Evolutionary conservation across 2,113 vertebrate genomes (phyloP), one percentile per base, ranked within the genome.

Genomic region (Caloenas nicobarica): DNA sequence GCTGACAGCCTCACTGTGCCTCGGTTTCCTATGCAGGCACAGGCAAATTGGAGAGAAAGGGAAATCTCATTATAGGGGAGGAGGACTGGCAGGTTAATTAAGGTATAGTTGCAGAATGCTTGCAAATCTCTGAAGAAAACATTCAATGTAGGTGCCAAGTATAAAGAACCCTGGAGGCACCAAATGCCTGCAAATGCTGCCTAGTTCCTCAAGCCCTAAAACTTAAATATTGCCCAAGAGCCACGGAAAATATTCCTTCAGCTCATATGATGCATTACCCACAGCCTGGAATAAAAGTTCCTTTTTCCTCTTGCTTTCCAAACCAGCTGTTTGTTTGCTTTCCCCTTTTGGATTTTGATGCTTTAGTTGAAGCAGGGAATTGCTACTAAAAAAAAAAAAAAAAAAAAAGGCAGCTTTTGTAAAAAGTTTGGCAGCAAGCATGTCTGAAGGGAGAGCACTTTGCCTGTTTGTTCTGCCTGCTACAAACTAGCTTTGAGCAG

Each of bases 261-360:
- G 78, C 56, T 96, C 62, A 26, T 72, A 19, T 68, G 74, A 73
- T 88, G 72, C 80, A 70, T 90, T 91, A 80, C 58, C 76, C 57
- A 58, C 65, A 79, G 80, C 73, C 81, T 38, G 83, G 92, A 95
- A 92, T 92, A 93, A 89, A 95, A 76, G 24, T 87, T 72, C 50
- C 46, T 64, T 90, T 90, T 78, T 36, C 22, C 46, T 85, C 23
- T 86, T 88, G 77, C 80, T 81, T 90, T 96, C 88, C 89, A 94
- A 96, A 90, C 74, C 95, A 96, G 92, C 77, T 94, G 88, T 94
- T 93, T 94, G 66, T 95, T 96, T 96, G 68, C 85, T 72, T 96
- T 88, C 29, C 82, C 44, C 38, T 95, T 92, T 94, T 79, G 92
- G 85, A 91, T 94, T 90, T 81, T 16, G 34, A 51, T 1, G 40